These are phyloP conservation scores for Tangara arthus DNA, from an alignment of 2,797 vertebrate species.

Conservation along the genomic window DNA sequence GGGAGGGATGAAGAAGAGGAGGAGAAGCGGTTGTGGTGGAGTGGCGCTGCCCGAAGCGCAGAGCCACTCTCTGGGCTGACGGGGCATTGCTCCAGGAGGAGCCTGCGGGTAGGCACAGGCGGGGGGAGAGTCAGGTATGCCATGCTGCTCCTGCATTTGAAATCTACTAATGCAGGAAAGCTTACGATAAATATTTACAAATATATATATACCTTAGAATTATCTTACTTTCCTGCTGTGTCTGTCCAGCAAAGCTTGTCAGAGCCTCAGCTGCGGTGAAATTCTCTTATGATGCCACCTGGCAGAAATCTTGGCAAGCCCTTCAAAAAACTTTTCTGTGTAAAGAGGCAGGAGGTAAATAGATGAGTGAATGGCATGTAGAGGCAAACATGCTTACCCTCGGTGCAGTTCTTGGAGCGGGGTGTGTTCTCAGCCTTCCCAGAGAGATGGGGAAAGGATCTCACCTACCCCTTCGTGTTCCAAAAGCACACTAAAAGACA, in stretches of 20 bases:
- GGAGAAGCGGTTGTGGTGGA: not conserved
- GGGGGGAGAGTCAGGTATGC: rapidly evolving
- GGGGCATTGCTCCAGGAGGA: not conserved
- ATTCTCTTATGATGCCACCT: not conserved
- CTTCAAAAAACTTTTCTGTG: not conserved
- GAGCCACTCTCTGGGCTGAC: not conserved
- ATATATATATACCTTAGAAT: rapidly evolving
- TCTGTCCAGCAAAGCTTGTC: not conserved
- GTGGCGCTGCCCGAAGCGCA: not conserved
- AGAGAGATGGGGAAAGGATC: not conserved
- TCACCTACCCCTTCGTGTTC: not conserved
- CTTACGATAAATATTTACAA: not conserved
- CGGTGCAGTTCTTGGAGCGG: not conserved
- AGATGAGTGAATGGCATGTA: not conserved
- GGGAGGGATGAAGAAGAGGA: not conserved
- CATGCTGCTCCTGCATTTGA: not conserved
- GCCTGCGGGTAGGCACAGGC: not conserved
- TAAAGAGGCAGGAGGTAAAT: not conserved
- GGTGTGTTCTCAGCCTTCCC: not conserved
- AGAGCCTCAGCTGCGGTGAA: not conserved
- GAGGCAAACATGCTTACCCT: not conserved
- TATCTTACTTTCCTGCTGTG: not conserved
- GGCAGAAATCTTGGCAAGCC: not conserved
- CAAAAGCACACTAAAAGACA: not conserved
- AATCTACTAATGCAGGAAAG: not conserved